phyloP scores from a whole-genome alignment of 2,113 vertebrate species.

The Synchiropus splendidus region DNA sequence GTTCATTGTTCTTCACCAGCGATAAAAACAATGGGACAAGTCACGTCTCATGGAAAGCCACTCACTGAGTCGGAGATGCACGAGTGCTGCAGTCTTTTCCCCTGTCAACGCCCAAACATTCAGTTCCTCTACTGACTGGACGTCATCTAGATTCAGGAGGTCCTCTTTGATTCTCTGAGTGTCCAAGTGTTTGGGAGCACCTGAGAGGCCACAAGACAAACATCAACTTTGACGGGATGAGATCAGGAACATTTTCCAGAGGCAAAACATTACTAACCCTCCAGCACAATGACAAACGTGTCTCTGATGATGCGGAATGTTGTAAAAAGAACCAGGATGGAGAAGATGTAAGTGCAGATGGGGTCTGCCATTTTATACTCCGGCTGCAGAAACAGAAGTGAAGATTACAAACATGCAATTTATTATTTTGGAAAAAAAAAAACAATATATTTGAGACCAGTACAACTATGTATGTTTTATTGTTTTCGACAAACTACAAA shows the following conservation, averaged over 20 bases:
- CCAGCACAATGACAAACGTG: slow-evolving; percentile 83
- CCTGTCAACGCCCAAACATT: slow-evolving; percentile 91
- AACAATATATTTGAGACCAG: too few relatives aligned
- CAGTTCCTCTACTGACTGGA: slow-evolving; percentile 87
- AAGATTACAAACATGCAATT: too few relatives aligned
- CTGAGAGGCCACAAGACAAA: slow-evolving; percentile 45
- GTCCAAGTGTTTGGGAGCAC: slow-evolving; percentile 83
- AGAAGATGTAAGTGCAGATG: slow-evolving; percentile 95
- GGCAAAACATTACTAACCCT: slow-evolving; percentile 69
- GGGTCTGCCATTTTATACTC: slow-evolving; percentile 94
- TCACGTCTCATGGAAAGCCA: slow-evolving; percentile 5
- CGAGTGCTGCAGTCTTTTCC: slow-evolving; percentile 83
- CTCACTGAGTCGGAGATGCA: slow-evolving; percentile 88
- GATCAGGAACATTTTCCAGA: not conserved
- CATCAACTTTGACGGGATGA: not conserved
- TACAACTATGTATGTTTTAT: not conserved
- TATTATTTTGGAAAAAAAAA: too few relatives aligned
- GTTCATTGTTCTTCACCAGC: too few relatives aligned
- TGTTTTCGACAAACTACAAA: not conserved
- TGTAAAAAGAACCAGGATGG: slow-evolving; percentile 86
- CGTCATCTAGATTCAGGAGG: slow-evolving; percentile 85
- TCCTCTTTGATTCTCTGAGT: slow-evolving; percentile 79
- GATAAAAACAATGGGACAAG: too few relatives aligned
- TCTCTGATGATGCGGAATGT: slow-evolving; percentile 88
- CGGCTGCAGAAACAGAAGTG: slow-evolving; percentile 65